Evolutionary conservation across 2,113 vertebrate species (phyloP).

Genomic region (Ptilorrhoa leucosticta): DNA sequence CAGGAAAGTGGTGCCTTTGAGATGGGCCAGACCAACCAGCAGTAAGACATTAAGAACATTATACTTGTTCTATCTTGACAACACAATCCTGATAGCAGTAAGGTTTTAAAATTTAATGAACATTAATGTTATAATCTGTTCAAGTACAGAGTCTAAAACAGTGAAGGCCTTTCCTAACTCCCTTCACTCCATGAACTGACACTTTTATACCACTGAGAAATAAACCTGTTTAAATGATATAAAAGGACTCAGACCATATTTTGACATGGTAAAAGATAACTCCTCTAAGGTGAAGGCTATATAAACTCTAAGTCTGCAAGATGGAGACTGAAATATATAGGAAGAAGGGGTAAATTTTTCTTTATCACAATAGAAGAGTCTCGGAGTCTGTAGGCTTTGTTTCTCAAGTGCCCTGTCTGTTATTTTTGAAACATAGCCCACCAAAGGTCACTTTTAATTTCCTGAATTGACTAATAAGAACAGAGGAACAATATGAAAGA

Average conservation of each 20-base stretch:
- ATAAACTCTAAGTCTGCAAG: neutral
- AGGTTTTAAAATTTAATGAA: neutral
- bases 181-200: neutral
- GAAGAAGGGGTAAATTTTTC: neutral
- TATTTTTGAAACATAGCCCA: neutral
- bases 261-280: neutral
- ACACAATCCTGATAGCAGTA: neutral
- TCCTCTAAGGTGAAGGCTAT: neutral
- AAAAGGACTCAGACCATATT: neutral
- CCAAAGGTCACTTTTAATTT: neutral
- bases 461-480: neutral
- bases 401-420: neutral
- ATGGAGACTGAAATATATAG: neutral
- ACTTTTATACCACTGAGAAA: neutral
- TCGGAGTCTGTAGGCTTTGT: neutral
- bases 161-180: neutral
- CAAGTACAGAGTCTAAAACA: neutral
- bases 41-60: neutral
- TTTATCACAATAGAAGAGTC: neutral
- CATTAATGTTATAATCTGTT: neutral
- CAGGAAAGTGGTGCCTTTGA: neutral
- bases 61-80: neutral
- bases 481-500: neutral
- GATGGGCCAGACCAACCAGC: neutral
- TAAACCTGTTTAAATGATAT: neutral